These are phyloP conservation scores for Hydrotaea cyrtoneurina DNA, from an alignment of 2,888 invertebrate genomes.

Conservation along the genomic window DNA sequence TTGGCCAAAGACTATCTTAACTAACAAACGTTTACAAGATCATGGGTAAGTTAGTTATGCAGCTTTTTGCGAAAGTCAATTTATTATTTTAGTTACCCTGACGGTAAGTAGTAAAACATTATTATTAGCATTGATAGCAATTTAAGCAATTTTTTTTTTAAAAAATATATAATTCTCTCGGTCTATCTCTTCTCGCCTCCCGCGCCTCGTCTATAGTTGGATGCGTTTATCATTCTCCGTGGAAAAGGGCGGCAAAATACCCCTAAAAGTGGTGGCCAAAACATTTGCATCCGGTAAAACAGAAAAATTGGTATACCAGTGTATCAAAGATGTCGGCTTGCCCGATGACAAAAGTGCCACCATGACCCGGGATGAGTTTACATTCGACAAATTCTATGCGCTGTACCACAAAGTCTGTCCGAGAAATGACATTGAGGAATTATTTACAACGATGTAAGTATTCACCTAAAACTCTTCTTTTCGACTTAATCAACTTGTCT, in stretches of 20 bases:
- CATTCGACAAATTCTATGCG: conserved; percentile 99
- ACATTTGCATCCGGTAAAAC: conserved; percentile 99
- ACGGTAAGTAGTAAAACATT: no score
- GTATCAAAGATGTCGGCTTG: conserved; percentile 94
- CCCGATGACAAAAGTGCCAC: conserved; percentile 98
- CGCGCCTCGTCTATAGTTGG: conserved; percentile 91
- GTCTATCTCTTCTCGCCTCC: background rate
- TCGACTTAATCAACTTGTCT: background rate
- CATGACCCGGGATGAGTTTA: conserved; percentile 96
- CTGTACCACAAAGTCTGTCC: conserved; percentile 99
- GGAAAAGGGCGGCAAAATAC: conserved; percentile 96
- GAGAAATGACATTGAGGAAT: conserved; percentile 98
- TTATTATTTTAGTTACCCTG: no score
- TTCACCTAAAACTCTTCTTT: no score
- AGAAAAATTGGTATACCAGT: conserved; percentile 98
- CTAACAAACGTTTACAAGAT: no score
- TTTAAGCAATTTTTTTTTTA: no score
- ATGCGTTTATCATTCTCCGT: conserved; percentile 97
- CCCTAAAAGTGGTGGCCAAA: conserved; percentile 96
- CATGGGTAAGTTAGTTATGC: no score
- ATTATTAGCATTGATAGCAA: no score
- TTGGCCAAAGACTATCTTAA: no score
- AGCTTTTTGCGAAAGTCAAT: no score
- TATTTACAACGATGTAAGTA: conserved; percentile 97
- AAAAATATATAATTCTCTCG: no score